Base-by-base conservation (phyloP, 2,113 vertebrate genomes). In the Diadophis punctatus region DNA sequence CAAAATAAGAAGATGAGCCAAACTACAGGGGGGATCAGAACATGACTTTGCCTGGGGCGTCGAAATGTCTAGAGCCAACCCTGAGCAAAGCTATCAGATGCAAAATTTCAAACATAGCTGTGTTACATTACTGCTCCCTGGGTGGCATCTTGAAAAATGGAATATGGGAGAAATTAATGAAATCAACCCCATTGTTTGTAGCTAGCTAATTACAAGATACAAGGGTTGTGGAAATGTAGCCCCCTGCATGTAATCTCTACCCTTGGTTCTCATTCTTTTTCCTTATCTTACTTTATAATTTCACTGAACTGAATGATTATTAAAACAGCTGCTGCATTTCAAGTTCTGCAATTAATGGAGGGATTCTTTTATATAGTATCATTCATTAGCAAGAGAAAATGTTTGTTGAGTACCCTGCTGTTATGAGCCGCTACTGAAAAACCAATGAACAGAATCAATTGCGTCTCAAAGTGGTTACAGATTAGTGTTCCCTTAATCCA, bases 401-500 rank as follows among this genome's bases (percentile, higher is more conserved):
- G 34, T 90, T 60, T 90, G 86, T 51, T 93, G 86, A 86, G 88
- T 56, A 22, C 60, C 91, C 88, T 93, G 90, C 88, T 95, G 88
- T 91, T 93, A 90, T 84, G 92, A 49, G 18, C 68, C 85, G 5
- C 93, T 58, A 48, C 84, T 90, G 0, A 58, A 92, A 87, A 52
- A 49, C 3, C 56, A 85, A 25, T 11, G 8, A 91, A 46, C 22
- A 39, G 56, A 12, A 85, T 68, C 91, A 91, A 90, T 88, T 94
- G 58, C 58, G 48, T 43, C 43, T 1, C 34, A 74, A 60, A 51
- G 86, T 89, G 46, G 46, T 80, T 84, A 51, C 48, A 90, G 0
- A 6, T 86, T 2, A 91, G 88, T 1, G 0, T 51, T 46, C n/a
- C 85, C 92, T 84, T 93, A 89, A 90, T 93, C 52, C 91, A 92